A percentile compares a stretch with the other conserved stretches of the same genome.
These are phyloP conservation scores for Drosophila lacertosa DNA, from an alignment of 1,140 invertebrate genomes.

Conservation along the genomic window DNA sequence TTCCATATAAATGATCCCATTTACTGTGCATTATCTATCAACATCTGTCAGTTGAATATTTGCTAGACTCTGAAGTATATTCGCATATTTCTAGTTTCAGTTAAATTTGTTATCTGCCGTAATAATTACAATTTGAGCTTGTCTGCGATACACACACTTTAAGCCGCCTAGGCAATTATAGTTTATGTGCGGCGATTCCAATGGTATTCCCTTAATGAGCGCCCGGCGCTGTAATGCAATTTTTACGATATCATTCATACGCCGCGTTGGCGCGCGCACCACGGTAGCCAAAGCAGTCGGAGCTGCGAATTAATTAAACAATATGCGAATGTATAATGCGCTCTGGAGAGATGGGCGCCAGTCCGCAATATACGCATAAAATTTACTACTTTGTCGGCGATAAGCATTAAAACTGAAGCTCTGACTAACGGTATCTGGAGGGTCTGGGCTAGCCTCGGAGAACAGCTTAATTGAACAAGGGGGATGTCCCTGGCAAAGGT, in stretches of 20 bases:
- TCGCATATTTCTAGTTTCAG: background rate
- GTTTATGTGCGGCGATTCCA: constrained; percentile 38
- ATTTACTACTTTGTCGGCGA: constrained; percentile 58
- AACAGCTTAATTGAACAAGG: constrained; percentile 10
- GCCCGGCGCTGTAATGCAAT: constrained; percentile 55
- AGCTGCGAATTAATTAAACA: constrained; percentile 69
- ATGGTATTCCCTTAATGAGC: constrained; percentile 68
- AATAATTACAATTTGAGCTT: constrained; percentile 26
- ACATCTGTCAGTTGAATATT: constrained; percentile 21
- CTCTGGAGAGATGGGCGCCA: constrained; percentile 9
- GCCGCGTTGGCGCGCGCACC: constrained; percentile 44
- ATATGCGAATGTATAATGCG: constrained; percentile 45
- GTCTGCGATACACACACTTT: background rate
- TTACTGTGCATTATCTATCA: background rate
- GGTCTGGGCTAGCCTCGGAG: background rate
- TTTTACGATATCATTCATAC: constrained; percentile 73
- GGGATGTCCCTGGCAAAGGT: constrained; percentile 6
- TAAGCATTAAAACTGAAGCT: constrained; percentile 64
- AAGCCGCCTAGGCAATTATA: constrained; percentile 14
- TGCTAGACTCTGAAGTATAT: background rate
- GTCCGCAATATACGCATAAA: constrained; percentile 55
- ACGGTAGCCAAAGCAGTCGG: constrained; percentile 31
- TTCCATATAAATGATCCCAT: background rate
- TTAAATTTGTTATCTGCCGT: constrained; percentile 28
- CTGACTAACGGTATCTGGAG: constrained; percentile 30